Evolutionary conservation across 2,797 vertebrate species (phyloP).

Genomic region (Lateolabrax maculatus): DNA sequence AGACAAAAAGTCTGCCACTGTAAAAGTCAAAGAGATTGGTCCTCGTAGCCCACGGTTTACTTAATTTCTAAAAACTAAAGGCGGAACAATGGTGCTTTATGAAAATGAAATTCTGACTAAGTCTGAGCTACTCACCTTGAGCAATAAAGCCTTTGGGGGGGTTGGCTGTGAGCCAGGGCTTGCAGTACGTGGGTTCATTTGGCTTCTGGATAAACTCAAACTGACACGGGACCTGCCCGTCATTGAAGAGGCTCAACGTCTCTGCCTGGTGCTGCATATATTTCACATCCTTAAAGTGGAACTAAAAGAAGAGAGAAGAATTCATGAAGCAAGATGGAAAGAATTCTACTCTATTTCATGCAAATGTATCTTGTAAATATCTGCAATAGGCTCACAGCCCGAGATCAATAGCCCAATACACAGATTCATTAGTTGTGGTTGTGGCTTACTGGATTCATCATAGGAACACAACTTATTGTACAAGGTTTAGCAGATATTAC

Average conservation of each 20-base stretch:
- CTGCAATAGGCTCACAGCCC: slow-evolving; percentile 19
- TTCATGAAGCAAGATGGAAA: not conserved
- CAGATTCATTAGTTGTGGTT: slow-evolving; percentile 20
- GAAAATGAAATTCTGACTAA: slow-evolving; percentile 12
- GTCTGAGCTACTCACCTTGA: slow-evolving; percentile 85
- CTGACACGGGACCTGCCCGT: slow-evolving; percentile 96
- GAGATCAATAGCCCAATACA: slow-evolving; percentile 35
- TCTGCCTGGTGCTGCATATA: slow-evolving; percentile 94
- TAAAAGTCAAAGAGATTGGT: slow-evolving; percentile 2
- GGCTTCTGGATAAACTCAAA: slow-evolving; percentile 98
- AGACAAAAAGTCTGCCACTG: not conserved
- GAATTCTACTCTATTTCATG: not conserved
- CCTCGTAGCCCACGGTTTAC: not conserved
- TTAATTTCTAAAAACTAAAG: slow-evolving; percentile 10
- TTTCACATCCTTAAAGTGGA: slow-evolving; percentile 93
- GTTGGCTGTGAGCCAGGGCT: slow-evolving; percentile 93
- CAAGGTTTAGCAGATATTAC: not conserved
- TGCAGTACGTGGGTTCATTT: slow-evolving; percentile 92
- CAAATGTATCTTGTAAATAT: slow-evolving; percentile 24
- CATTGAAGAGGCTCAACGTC: slow-evolving; percentile 90
- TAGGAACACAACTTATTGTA: not conserved
- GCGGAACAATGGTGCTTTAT: not conserved
- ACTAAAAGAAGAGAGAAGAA: slow-evolving; percentile 79
- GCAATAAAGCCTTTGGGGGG: slow-evolving; percentile 93
- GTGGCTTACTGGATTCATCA: slow-evolving; percentile 10